These are phyloP conservation scores for Drosophila kepulauana DNA, from an alignment of 1,140 invertebrate species.

Conservation along the genomic window DNA sequence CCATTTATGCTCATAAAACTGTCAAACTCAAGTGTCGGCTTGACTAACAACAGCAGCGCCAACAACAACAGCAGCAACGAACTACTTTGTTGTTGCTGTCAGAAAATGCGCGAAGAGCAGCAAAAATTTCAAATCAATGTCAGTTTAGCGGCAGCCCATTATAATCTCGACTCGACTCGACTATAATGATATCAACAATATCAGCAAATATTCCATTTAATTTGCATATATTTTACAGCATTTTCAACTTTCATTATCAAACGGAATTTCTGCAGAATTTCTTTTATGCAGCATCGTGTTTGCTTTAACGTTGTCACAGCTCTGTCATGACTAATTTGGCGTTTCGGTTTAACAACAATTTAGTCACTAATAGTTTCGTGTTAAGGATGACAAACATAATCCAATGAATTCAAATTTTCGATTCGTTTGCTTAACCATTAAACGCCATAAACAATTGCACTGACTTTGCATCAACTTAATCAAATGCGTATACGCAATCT, in stretches of 20 bases:
- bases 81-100: slow-evolving; percentile 7
- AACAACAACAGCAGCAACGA: not conserved
- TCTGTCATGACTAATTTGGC: slow-evolving; percentile 10
- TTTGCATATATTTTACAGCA: slow-evolving; percentile 12
- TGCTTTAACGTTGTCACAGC: slow-evolving; percentile 1
- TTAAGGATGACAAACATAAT: slow-evolving; percentile 14
- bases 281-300: not conserved
- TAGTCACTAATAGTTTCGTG: slow-evolving; percentile 20
- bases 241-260: slow-evolving; percentile 26
- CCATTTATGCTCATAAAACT: slow-evolving; percentile 78
- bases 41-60: slow-evolving; percentile 46
- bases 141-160: slow-evolving; percentile 32
- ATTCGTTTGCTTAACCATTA: slow-evolving; percentile 35
- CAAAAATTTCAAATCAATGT: slow-evolving; percentile 46
- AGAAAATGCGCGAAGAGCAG: slow-evolving; percentile 9
- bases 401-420: slow-evolving; percentile 36
- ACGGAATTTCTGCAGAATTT: slow-evolving; percentile 14
- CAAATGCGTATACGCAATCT: slow-evolving; percentile 4
- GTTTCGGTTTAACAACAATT: slow-evolving; percentile 16
- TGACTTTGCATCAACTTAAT: slow-evolving; percentile 20
- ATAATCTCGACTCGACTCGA: not conserved
- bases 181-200: not conserved
- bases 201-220: slow-evolving; percentile 1
- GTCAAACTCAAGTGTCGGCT: slow-evolving; percentile 73
- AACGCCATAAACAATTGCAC: slow-evolving; percentile 34